phyloP scores from a whole-genome alignment of 2,113 vertebrate genomes.

The Pyrgilauda ruficollis region DNA sequence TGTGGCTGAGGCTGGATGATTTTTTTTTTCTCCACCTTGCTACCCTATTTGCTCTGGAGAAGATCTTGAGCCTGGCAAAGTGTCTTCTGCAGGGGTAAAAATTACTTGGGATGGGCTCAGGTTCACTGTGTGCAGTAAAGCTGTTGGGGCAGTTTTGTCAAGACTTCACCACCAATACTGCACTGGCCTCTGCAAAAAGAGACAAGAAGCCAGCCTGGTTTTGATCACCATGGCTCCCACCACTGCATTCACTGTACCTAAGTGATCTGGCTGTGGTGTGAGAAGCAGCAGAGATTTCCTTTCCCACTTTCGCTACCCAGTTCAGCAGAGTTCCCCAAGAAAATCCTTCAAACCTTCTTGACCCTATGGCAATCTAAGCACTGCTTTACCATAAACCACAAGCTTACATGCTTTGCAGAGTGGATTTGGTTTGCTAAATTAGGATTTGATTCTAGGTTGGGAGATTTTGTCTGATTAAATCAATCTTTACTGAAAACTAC shows the following conservation, averaged over 20 bases:
- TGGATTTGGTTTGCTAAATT: not conserved
- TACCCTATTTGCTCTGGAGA: not conserved
- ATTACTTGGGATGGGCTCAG: not conserved
- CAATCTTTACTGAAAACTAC: constrained; percentile 5
- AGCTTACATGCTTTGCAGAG: not conserved
- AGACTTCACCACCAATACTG: not conserved
- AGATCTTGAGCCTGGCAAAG: not conserved
- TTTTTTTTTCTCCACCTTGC: not conserved
- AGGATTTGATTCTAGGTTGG: not conserved
- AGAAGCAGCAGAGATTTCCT: not conserved
- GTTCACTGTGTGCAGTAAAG: not conserved
- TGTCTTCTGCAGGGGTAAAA: not conserved
- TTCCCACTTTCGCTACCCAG: not conserved
- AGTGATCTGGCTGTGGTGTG: not conserved
- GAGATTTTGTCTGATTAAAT: constrained; percentile 28
- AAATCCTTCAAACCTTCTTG: not conserved
- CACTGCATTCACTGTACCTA: not conserved
- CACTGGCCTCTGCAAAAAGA: not conserved
- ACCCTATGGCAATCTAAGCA: not conserved
- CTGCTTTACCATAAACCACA: not conserved
- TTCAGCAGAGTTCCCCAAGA: not conserved
- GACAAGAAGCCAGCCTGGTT: not conserved
- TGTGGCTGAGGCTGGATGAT: not conserved
- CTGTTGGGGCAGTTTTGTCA: not conserved
- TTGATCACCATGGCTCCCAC: not conserved